phyloP scores from a whole-genome alignment of 2,888 invertebrate genomes.

The Eucera pruinosa region DNA sequence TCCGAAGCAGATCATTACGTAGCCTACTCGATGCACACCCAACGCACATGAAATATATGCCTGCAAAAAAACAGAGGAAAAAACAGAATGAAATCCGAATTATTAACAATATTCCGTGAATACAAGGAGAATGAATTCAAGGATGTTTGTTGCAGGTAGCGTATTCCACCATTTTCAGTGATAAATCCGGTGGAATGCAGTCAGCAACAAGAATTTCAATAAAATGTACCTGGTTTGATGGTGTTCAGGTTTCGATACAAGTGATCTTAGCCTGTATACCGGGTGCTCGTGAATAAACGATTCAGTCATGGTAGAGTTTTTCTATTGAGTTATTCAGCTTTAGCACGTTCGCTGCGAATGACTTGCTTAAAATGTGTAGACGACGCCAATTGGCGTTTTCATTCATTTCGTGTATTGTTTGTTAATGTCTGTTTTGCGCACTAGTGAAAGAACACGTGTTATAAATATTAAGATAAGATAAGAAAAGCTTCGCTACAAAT shows the following conservation, averaged over 20 bases:
- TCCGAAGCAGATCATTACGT: conserved; percentile 98
- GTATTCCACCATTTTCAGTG: not conserved
- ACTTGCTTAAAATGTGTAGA: too few relatives aligned
- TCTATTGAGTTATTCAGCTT: not conserved
- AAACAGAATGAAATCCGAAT: not conserved
- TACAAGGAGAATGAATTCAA: too few relatives aligned
- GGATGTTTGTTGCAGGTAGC: not conserved
- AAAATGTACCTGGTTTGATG: not conserved
- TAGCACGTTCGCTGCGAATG: not conserved
- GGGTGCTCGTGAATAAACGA: conserved; percentile 16
- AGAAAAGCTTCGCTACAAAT: too few relatives aligned
- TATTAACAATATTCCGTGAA: not conserved
- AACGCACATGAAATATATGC: conserved; percentile 95
- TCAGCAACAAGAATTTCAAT: conserved; percentile 8
- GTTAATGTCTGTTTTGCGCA: too few relatives aligned
- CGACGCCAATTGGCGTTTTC: too few relatives aligned
- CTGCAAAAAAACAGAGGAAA: conserved; percentile 83
- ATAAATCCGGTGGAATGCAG: not conserved
- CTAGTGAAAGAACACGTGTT: too few relatives aligned
- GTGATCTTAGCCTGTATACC: conserved; percentile 5
- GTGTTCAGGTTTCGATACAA: not conserved
- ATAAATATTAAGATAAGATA: too few relatives aligned
- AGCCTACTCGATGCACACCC: conserved; percentile 96
- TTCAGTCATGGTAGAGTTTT: not conserved
- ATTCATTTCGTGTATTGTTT: too few relatives aligned